These are phyloP conservation scores for Portunus trituberculatus DNA, from an alignment of 1,140 invertebrate genomes.

Conservation along the genomic window DNA sequence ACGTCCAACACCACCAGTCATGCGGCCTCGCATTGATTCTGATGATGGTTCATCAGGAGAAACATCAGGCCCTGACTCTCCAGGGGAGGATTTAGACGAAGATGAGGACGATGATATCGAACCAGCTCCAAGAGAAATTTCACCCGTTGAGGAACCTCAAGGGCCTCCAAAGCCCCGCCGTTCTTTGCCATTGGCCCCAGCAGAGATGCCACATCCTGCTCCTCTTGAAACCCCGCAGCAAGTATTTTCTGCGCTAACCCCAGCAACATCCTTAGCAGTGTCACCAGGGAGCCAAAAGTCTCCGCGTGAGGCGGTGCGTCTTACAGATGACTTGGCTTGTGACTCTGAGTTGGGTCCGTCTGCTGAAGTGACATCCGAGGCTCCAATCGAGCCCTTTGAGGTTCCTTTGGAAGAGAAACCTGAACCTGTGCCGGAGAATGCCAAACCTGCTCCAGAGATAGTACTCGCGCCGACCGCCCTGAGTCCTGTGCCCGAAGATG, in stretches of 20 bases:
- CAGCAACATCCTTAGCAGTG: neutral
- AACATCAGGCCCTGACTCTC: constrained; percentile 92
- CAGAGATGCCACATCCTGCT: neutral
- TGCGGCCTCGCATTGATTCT: constrained; percentile 70
- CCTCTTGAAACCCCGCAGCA: neutral
- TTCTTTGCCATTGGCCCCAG: constrained; percentile 44
- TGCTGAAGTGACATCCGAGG: neutral
- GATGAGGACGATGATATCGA: constrained; percentile 84
- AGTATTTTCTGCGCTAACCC: neutral
- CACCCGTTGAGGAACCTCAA: neutral
- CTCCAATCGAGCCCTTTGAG: constrained; percentile 42
- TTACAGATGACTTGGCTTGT: constrained; percentile 54
- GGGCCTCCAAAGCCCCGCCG: constrained; percentile 7
- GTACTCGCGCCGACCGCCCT: constrained; percentile 21
- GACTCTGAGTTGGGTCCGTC: constrained; percentile 37
- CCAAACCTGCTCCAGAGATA: neutral
- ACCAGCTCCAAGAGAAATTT: neutral
- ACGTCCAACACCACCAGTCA: constrained; percentile 56
- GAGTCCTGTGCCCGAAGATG: neutral
- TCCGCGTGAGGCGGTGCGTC: neutral
- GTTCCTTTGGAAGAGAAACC: neutral
- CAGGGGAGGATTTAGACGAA: constrained; percentile 86
- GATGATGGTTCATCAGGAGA: constrained; percentile 87
- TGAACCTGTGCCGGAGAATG: neutral
- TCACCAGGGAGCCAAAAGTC: constrained; percentile 15